Evolutionary conservation across 2,888 invertebrate genomes (phyloP).

Genomic region (Lasius platythorax): DNA sequence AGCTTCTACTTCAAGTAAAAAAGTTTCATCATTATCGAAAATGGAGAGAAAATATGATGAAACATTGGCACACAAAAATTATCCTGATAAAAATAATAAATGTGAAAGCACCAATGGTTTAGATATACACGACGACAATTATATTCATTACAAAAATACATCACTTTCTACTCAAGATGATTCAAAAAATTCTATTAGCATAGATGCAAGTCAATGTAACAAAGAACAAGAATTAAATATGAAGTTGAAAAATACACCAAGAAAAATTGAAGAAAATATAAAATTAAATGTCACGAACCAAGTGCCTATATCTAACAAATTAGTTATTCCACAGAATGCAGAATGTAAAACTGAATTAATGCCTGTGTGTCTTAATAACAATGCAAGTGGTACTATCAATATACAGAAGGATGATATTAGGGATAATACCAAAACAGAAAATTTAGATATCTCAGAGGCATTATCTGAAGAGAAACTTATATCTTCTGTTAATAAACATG

Average conservation of each 20-base stretch:
- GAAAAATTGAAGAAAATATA: background rate
- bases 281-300: constrained; percentile 23
- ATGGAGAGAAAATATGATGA: constrained; percentile 17
- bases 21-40: background rate
- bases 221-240: background rate
- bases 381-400: background rate
- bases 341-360: background rate
- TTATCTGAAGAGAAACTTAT: background rate
- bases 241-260: background rate
- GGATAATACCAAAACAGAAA: constrained; percentile 33
- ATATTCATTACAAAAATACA: background rate
- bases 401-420: background rate
- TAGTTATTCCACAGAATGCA: background rate
- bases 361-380: background rate
- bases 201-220: background rate
- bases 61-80: background rate
- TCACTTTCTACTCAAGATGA: background rate
- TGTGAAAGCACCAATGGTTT: background rate
- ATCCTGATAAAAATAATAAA: background rate
- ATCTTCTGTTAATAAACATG: background rate
- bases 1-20: constrained; percentile 34
- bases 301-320: constrained; percentile 2
- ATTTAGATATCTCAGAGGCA: constrained; percentile 51
- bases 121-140: background rate
- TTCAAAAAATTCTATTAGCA: background rate